Evolutionary conservation across 2,888 invertebrate species (phyloP).

Genomic region (Galeruca laticollis): DNA sequence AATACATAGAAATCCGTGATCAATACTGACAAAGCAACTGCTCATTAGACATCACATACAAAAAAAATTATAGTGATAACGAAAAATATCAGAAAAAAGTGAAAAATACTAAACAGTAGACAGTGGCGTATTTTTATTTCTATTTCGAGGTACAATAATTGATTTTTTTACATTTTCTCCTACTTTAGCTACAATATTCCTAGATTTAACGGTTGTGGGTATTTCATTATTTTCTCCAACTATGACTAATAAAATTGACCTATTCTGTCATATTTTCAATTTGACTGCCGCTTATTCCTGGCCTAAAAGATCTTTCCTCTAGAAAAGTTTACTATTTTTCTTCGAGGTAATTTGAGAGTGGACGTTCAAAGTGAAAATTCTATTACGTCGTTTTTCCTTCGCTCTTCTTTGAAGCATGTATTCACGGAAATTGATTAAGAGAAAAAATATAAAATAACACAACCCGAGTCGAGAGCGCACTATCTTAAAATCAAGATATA

Average conservation of each 20-base stretch:
- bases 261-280: background rate
- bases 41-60: too few species aligned
- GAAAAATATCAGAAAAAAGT: too few species aligned
- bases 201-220: too few species aligned
- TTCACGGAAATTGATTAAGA: conserved; percentile 15
- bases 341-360: conserved; percentile 11
- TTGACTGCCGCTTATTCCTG: background rate
- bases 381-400: conserved; percentile 7
- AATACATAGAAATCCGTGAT: too few species aligned
- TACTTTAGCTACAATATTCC: too few species aligned
- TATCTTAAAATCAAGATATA: background rate
- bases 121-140: too few species aligned
- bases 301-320: conserved; percentile 13
- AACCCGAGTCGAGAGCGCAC: background rate
- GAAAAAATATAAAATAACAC: background rate
- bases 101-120: too few species aligned
- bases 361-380: conserved; percentile 24
- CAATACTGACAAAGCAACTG: too few species aligned
- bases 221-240: too few species aligned
- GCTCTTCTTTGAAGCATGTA: conserved; percentile 3
- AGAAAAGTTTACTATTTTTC: conserved; percentile 11
- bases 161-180: too few species aligned
- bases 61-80: too few species aligned
- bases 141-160: too few species aligned
- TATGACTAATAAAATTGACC: background rate